Percentiles rank a stretch among this genome's conserved stretches.
Evolutionary conservation across 2,888 invertebrate genomes (phyloP).

Genomic region (Craniophora ligustri): DNA sequence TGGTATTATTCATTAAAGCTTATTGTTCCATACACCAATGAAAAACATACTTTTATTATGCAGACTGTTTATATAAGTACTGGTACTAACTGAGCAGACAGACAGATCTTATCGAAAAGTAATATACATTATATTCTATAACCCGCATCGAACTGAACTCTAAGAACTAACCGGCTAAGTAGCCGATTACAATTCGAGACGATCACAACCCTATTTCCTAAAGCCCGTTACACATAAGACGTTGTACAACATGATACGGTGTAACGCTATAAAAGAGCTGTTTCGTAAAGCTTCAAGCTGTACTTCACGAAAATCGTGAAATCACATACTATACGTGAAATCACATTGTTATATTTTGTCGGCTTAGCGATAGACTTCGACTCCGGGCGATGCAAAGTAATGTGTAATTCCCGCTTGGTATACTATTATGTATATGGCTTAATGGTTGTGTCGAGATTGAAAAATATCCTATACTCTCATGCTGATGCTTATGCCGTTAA

Average conservation of each 20-base stretch:
- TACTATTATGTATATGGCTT: too few relatives aligned
- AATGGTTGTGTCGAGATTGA: too few relatives aligned
- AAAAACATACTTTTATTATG: not conserved
- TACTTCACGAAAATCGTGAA: slow-evolving; percentile 29
- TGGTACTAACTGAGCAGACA: not conserved
- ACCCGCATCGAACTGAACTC: slow-evolving; percentile 34
- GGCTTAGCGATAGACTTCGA: too few relatives aligned
- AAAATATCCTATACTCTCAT: too few relatives aligned
- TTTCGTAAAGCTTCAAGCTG: slow-evolving; percentile 18
- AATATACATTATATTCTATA: slow-evolving; percentile 49
- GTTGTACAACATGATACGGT: slow-evolving; percentile 4
- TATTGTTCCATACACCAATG: not conserved
- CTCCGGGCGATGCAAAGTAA: too few relatives aligned
- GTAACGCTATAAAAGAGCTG: slow-evolving; percentile 14
- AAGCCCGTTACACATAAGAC: slow-evolving; percentile 37
- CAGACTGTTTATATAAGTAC: not conserved
- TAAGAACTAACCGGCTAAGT: slow-evolving; percentile 49
- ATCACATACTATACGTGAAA: too few relatives aligned
- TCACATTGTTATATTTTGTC: too few relatives aligned
- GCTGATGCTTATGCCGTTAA: too few relatives aligned
- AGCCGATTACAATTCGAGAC: slow-evolving; percentile 58
- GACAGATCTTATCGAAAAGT: slow-evolving; percentile 32
- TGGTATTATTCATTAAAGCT: not conserved
- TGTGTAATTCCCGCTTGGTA: too few relatives aligned
- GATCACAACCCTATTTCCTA: slow-evolving; percentile 37